Conservation (phyloP, 1,140 invertebrate species). For the Tetraneura akinire region DNA sequence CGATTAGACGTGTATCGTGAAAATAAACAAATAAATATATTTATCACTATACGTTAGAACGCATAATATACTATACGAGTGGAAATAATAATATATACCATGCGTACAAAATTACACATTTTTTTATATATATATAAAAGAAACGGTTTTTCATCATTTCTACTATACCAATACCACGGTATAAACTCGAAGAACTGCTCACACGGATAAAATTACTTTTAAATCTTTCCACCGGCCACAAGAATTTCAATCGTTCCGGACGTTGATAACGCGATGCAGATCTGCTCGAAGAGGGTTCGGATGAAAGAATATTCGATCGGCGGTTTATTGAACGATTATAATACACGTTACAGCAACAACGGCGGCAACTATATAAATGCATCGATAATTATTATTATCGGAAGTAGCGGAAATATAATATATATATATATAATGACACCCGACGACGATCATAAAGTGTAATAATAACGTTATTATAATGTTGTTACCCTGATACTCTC, state of each 20-base stretch:
- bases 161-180: too few species aligned
- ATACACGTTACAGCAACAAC: not conserved
- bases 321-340: conserved; percentile 38
- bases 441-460: conserved; percentile 6
- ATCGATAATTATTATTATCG: conserved; percentile 20
- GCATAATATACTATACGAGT: too few species aligned
- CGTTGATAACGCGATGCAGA: not conserved
- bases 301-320: conserved; percentile 20
- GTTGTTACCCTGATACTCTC: too few species aligned
- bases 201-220: not conserved
- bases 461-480: too few species aligned
- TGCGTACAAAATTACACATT: too few species aligned
- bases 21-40: too few species aligned
- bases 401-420: too few species aligned
- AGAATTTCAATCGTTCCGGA: conserved; percentile 32
- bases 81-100: too few species aligned
- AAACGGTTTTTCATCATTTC: too few species aligned
- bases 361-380: conserved; percentile 34
- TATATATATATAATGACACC: not conserved
- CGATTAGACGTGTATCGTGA: too few species aligned
- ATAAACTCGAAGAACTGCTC: not conserved
- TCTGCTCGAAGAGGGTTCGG: not conserved
- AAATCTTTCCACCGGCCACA: not conserved
- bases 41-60: too few species aligned
- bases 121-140: too few species aligned